phyloP scores from a whole-genome alignment of 2,113 vertebrate genomes.

The Microcebus lehilahytsara region DNA sequence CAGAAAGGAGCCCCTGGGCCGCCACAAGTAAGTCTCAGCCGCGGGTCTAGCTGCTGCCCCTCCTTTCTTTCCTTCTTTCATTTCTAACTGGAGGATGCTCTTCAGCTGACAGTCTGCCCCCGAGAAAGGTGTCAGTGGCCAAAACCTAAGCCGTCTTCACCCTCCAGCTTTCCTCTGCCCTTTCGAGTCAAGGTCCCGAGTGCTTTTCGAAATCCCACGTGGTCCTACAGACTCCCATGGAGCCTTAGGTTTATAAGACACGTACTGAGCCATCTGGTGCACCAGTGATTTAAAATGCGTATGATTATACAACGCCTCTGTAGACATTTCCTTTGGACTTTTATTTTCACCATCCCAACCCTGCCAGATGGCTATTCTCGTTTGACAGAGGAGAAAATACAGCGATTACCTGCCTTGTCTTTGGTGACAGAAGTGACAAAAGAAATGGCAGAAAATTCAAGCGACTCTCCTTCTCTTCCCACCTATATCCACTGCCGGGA shows the following conservation, averaged over 20 bases:
- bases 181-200: neutral
- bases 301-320: neutral
- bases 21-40: neutral
- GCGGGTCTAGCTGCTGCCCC: neutral
- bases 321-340: neutral
- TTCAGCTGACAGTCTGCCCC: no score
- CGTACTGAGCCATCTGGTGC: neutral
- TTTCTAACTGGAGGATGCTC: neutral
- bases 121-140: neutral
- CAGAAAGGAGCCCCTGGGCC: neutral
- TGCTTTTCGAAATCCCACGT: neutral
- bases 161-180: no score
- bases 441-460: neutral
- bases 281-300: neutral
- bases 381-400: neutral
- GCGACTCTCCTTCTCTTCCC: neutral
- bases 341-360: neutral
- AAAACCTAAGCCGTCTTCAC: rapidly evolving
- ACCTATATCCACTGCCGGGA: rapidly evolving
- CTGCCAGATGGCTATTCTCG: neutral
- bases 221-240: neutral
- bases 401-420: neutral
- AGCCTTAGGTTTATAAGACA: neutral
- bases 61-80: no score
- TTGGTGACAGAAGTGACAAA: neutral